phyloP scores from a whole-genome alignment of 1,140 invertebrate genomes.

The Lasaia peninsularis region DNA sequence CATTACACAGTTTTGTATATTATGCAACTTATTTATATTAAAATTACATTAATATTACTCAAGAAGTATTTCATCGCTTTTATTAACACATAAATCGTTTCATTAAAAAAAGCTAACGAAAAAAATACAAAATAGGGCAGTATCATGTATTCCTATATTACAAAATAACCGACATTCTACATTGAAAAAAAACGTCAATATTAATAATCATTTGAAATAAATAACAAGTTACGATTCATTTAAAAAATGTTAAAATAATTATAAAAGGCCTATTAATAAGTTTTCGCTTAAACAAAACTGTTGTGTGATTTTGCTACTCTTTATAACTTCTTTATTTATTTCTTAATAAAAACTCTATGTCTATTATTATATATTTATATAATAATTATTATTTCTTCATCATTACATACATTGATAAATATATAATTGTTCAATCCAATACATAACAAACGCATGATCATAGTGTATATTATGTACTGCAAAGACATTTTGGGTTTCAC shows the following conservation, averaged over 20 bases:
- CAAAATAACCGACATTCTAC: constrained; percentile 66
- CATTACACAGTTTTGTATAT: constrained; percentile 47
- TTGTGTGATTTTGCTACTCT: constrained; percentile 61
- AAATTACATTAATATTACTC: constrained; percentile 44
- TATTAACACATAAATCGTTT: constrained; percentile 28
- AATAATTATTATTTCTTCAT: constrained; percentile 69
- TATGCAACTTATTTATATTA: constrained; percentile 52
- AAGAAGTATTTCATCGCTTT: constrained; percentile 28
- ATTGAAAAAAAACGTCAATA: constrained; percentile 71
- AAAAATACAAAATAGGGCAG: constrained; percentile 62
- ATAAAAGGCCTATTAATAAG: constrained; percentile 57
- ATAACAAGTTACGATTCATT: constrained; percentile 73
- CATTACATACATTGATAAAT: constrained; percentile 69
- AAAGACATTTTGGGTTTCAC: constrained; percentile 35
- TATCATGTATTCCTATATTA: constrained; percentile 66
- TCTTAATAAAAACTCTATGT: constrained; percentile 75
- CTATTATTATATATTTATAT: constrained; percentile 75
- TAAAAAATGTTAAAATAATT: constrained; percentile 72
- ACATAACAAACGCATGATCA: constrained; percentile 39
- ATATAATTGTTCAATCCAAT: constrained; percentile 42
- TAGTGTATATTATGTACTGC: constrained; percentile 40
- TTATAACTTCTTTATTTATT: constrained; percentile 71
- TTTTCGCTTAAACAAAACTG: constrained; percentile 56
- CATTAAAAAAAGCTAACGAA: constrained; percentile 56
- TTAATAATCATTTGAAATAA: constrained; percentile 77